A percentile compares a stretch with the other conserved stretches of the same genome.
These are phyloP conservation scores for Anguilla pacifica DNA, from an alignment of 2,797 vertebrate species.

Conservation along the genomic window DNA sequence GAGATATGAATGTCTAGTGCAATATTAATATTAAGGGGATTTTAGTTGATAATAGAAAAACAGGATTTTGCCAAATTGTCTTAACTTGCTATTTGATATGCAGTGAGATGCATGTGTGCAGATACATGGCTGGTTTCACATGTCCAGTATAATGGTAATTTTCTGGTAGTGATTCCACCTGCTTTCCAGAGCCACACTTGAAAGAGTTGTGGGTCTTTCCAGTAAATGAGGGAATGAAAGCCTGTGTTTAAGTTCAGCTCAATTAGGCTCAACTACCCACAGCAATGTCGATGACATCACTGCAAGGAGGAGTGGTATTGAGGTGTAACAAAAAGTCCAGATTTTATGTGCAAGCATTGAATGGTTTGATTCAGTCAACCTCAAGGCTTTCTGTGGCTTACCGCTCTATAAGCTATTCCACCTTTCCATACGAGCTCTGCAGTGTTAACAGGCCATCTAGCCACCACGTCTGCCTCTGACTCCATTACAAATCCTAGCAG, in stretches of 20 bases:
- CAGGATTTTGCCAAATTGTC: background rate
- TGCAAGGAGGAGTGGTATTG: background rate
- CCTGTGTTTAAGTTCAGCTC: constrained; percentile 7
- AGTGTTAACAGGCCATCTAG: background rate
- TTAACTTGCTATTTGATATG: background rate
- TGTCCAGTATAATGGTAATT: background rate
- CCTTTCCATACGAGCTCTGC: background rate
- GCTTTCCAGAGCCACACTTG: background rate
- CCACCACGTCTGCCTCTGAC: background rate
- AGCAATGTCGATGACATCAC: background rate
- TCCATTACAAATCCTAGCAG: background rate
- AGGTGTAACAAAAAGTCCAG: background rate
- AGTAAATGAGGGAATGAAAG: constrained; percentile 1
- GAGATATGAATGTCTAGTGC: background rate
- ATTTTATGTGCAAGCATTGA: constrained; percentile 7
- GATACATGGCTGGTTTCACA: background rate
- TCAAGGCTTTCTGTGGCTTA: background rate
- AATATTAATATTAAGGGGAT: no score
- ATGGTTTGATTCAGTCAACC: background rate
- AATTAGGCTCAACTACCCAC: constrained; percentile 7
- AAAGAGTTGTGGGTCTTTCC: background rate
- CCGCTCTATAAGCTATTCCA: background rate
- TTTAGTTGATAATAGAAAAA: background rate
- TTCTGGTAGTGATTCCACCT: background rate
- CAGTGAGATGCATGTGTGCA: background rate